Percentiles rank a stretch among this genome's conserved stretches.
Conservation (phyloP, 2,113 vertebrate genomes). For the Mionectes macconnelli region DNA sequence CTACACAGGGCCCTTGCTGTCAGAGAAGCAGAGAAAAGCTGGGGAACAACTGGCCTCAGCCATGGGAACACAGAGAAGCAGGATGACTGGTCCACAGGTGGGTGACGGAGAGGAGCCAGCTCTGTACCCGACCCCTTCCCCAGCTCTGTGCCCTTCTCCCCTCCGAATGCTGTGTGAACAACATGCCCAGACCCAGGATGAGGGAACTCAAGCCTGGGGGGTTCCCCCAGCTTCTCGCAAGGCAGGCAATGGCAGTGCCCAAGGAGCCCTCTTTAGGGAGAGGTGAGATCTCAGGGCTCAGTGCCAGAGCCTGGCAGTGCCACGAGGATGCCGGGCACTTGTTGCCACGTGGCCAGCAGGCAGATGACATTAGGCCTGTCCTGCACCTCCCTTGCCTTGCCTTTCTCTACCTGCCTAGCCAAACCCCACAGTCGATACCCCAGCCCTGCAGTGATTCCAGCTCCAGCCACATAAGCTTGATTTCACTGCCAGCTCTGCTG, state of each 20-base stretch:
- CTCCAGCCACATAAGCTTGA: not conserved
- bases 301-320: not conserved
- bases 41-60: not conserved
- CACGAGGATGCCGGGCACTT: not conserved
- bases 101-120: not conserved
- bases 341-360: not conserved
- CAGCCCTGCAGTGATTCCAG: not conserved
- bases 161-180: not conserved
- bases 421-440: not conserved
- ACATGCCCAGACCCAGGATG: not conserved
- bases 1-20: not conserved
- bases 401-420: not conserved
- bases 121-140: not conserved
- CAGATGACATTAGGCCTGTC: not conserved
- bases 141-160: not conserved
- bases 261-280: not conserved
- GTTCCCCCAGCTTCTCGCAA: not conserved
- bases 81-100: fast-evolving
- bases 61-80: not conserved
- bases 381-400: not conserved
- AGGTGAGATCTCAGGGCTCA: not conserved
- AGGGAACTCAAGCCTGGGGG: not conserved
- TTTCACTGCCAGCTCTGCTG: not conserved
- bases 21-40: not conserved
- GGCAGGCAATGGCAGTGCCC: not conserved